Evolutionary conservation across 1,140 invertebrate species (phyloP), one percentile per base, ranked within the genome.

Genomic region (Ceratina japonica): DNA sequence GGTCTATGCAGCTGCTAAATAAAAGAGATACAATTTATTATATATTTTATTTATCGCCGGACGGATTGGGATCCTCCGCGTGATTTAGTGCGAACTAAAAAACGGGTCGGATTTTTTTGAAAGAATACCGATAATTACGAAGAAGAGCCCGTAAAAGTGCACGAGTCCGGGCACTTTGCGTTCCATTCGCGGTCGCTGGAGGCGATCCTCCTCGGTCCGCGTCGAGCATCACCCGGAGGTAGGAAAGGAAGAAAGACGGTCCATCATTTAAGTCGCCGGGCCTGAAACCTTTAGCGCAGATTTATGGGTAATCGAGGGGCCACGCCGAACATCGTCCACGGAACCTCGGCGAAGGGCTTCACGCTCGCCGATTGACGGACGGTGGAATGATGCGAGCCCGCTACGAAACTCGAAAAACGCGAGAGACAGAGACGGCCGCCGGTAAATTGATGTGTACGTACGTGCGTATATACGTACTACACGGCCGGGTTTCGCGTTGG

Each of bases 261-360:
- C 85, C 85, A 87, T 89, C 85, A 77, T 86, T 86, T 86, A 82
- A 86, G 81, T 86, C 84, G 81, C 68, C 68, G 72, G 81, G 74
- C 79, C 83, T 87, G 72, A 75, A 87, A 86, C 85, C 81, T 86
- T 88, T 83, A 87, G 82, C 89, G 85, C 83, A 89, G 89, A 91
- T 90, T 90, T 91, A 91, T 91, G 89, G 88, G 89, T 89, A 89
- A 90, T 90, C 85, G 87, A 89, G 84, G 71, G 75, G 83, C 82
- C 86, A 87, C 88, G 85, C 80, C 81, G 80, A 65, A 83, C 87
- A 89, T 88, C 88, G 85, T 89, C 85, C 86, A 83, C 66, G 80
- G 56, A 64, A 80, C 51, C 61, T 44, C 37, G 37, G 37, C 37
- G 37, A 44, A 76, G 75, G 76, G 77, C 58, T 82, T 82, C 78